A percentile compares a stretch with the other conserved stretches of the same genome.
These are phyloP conservation scores for Lasaia peninsularis DNA, from an alignment of 1,140 invertebrate species.

Conservation along the genomic window DNA sequence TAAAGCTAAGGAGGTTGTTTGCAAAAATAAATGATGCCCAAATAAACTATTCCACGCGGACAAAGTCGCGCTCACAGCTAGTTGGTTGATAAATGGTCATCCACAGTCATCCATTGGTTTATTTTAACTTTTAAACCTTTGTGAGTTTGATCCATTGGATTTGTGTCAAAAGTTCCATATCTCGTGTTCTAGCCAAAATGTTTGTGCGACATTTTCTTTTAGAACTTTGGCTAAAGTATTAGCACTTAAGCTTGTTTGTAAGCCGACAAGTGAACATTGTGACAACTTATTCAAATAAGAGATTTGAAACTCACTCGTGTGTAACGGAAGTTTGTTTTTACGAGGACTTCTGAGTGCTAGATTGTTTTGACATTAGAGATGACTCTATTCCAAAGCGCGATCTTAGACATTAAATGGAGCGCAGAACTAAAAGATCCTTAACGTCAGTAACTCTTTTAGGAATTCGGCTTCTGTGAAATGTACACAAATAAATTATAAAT, in stretches of 20 bases:
- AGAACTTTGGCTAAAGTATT: neutral
- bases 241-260: constrained; percentile 2
- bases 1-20: too few species aligned
- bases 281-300: neutral
- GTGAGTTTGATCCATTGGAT: constrained; percentile 1
- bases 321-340: neutral
- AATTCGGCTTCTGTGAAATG: too few species aligned
- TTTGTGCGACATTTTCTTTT: neutral
- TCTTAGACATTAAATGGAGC: too few species aligned
- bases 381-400: too few species aligned
- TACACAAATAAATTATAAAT: too few species aligned
- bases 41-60: too few species aligned
- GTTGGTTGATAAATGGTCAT: too few species aligned
- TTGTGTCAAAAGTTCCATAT: constrained; percentile 1
- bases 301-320: neutral
- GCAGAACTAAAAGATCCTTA: too few species aligned
- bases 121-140: neutral
- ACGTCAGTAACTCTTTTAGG: too few species aligned
- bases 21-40: too few species aligned
- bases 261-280: constrained; percentile 1
- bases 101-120: too few species aligned
- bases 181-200: neutral
- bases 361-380: neutral
- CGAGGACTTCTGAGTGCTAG: neutral
- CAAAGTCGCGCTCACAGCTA: too few species aligned